Conservation (phyloP, 2,113 vertebrate genomes). For the Empidonax alnorum region DNA sequence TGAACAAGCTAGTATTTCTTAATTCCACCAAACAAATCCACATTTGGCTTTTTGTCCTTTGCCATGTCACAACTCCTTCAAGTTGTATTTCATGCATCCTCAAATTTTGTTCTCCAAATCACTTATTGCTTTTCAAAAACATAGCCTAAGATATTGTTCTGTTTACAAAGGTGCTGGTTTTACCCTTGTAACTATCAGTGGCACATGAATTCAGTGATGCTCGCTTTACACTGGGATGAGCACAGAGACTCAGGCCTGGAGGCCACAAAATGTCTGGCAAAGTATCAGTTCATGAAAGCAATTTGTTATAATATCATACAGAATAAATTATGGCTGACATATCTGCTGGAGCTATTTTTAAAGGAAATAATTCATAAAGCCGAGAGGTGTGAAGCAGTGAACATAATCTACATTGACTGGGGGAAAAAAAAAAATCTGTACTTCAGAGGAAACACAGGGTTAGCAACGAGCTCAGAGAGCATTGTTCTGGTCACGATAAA, state of each 20-base stretch:
- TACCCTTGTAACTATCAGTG: neutral
- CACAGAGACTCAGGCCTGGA: neutral
- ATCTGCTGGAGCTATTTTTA: constrained; percentile 19
- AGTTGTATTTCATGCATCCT: neutral
- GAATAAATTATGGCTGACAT: constrained; percentile 48
- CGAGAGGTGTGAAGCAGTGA: constrained; percentile 30
- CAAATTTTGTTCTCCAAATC: neutral
- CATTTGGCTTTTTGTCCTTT: neutral
- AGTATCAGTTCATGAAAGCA: neutral
- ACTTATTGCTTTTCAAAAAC: neutral
- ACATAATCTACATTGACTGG: neutral
- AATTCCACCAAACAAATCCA: neutral
- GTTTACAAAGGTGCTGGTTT: neutral
- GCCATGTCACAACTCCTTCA: neutral
- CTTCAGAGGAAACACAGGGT: neutral
- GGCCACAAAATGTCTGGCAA: neutral
- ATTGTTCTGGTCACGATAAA: neutral
- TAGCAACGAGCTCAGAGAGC: neutral
- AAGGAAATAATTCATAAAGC: constrained; percentile 43
- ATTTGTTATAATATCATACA: constrained; percentile 42
- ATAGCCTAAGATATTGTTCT: neutral
- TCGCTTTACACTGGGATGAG: neutral
- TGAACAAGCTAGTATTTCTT: neutral
- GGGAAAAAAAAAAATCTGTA: neutral
- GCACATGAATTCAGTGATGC: neutral